Evolutionary conservation across 1,140 invertebrate species (phyloP).

Genomic region (Grapholita molesta): DNA sequence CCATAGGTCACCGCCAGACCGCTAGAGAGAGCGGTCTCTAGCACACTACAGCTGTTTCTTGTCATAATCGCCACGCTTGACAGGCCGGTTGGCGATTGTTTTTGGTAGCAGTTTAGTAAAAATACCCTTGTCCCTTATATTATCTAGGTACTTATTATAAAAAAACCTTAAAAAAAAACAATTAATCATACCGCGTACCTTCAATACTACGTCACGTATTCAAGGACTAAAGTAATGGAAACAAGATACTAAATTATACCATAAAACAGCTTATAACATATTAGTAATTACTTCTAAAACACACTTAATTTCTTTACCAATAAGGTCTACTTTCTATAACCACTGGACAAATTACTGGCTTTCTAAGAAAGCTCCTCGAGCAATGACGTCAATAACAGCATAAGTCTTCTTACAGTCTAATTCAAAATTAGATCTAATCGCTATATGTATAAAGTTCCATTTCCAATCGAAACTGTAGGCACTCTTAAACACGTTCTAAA

Average conservation of each 20-base stretch:
- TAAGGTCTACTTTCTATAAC: neutral
- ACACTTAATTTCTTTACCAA: neutral
- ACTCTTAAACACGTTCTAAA: too few species aligned
- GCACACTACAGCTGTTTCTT: too few species aligned
- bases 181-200: neutral
- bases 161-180: neutral
- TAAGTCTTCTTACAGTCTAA: neutral
- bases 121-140: too few species aligned
- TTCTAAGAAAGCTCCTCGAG: neutral
- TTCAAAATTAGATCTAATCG: neutral
- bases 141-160: too few species aligned
- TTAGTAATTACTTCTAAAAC: neutral
- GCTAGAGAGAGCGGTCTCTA: too few species aligned
- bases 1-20: too few species aligned
- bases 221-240: neutral
- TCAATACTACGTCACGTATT: neutral
- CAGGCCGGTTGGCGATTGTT: too few species aligned
- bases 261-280: neutral
- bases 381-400: neutral
- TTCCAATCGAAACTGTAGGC: neutral
- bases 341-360: neutral
- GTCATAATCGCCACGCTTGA: too few species aligned
- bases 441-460: neutral
- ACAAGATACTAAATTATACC: neutral
- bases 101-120: too few species aligned